Conservation (phyloP, 2,797 vertebrate genomes). For the Agapornis canus region DNA sequence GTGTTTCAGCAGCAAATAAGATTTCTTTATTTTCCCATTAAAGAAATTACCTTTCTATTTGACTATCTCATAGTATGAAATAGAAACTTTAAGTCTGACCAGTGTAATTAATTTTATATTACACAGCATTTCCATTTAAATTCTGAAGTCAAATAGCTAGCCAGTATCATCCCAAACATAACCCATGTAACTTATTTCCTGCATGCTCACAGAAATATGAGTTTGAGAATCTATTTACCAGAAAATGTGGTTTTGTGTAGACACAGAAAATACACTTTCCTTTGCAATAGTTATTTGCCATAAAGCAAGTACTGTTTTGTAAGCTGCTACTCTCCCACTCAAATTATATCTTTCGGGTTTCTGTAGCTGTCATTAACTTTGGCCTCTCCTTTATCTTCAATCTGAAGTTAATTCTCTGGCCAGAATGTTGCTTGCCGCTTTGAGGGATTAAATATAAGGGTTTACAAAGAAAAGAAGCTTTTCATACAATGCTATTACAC, state of each 20-base stretch:
- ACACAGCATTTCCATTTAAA: not conserved
- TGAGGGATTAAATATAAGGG: slow-evolving; percentile 81
- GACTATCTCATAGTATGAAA: not conserved
- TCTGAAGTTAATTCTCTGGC: slow-evolving; percentile 82
- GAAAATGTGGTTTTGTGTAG: slow-evolving; percentile 14
- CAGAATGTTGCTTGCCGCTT: slow-evolving; percentile 76
- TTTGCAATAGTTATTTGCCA: slow-evolving; percentile 17
- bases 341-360: slow-evolving; percentile 71
- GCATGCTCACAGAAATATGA: slow-evolving; percentile 7
- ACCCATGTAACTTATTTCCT: not conserved
- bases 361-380: slow-evolving; percentile 78
- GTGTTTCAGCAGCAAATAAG: not conserved
- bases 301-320: slow-evolving; percentile 32
- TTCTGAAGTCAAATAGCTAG: not conserved
- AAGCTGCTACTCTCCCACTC: slow-evolving; percentile 58
- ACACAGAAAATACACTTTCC: slow-evolving; percentile 27
- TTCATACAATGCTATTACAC: slow-evolving; percentile 82
- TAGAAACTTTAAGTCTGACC: not conserved
- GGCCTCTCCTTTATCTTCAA: slow-evolving; percentile 78
- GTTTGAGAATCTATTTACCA: slow-evolving; percentile 26
- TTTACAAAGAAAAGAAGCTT: slow-evolving; percentile 83
- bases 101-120: not conserved
- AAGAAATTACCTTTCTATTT: not conserved
- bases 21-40: not conserved
- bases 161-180: not conserved